Conservation (phyloP, 2,113 vertebrate genomes). For the Hippocampus guttulatus region DNA sequence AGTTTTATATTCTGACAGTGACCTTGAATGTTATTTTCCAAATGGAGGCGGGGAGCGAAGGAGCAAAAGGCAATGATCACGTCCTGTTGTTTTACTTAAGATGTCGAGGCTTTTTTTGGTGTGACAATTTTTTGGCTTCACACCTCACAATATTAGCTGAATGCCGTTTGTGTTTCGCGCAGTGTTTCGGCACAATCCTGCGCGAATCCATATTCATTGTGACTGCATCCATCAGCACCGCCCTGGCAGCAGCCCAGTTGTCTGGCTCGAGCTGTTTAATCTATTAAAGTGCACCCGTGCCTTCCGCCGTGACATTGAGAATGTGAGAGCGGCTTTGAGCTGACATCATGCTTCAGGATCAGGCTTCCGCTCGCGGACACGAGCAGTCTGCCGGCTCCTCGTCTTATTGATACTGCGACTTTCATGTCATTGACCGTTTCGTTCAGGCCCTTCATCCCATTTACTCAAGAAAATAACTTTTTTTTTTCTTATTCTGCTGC, state of each 20-base stretch:
- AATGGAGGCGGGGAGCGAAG: not conserved
- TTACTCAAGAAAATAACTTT: conserved; percentile 26
- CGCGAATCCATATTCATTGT: conserved; percentile 61
- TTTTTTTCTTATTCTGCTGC: not conserved
- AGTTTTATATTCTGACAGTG: not conserved
- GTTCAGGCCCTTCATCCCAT: conserved; percentile 28
- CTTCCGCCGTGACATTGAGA: conserved; percentile 70
- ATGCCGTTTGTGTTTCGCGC: conserved; percentile 19
- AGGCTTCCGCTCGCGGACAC: conserved; percentile 60
- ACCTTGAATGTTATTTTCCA: not conserved
- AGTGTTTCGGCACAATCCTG: conserved; percentile 38
- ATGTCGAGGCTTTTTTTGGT: not conserved
- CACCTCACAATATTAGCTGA: conserved; percentile 12
- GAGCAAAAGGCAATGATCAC: not conserved
- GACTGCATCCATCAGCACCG: conserved; percentile 71
- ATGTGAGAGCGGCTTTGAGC: conserved; percentile 63
- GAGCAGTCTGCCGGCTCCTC: conserved; percentile 50
- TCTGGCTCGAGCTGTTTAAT: conserved; percentile 69
- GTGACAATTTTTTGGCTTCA: conserved; percentile 5
- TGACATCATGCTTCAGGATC: conserved; percentile 67
- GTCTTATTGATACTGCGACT: conserved; percentile 57
- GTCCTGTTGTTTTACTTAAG: not conserved
- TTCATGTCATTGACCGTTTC: conserved; percentile 42
- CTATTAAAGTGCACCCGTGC: conserved; percentile 72
- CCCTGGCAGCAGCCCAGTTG: conserved; percentile 53